Evolutionary conservation across 2,113 vertebrate genomes (phyloP), one percentile per base, ranked within the genome.

Genomic region (Galeopterus variegatus): DNA sequence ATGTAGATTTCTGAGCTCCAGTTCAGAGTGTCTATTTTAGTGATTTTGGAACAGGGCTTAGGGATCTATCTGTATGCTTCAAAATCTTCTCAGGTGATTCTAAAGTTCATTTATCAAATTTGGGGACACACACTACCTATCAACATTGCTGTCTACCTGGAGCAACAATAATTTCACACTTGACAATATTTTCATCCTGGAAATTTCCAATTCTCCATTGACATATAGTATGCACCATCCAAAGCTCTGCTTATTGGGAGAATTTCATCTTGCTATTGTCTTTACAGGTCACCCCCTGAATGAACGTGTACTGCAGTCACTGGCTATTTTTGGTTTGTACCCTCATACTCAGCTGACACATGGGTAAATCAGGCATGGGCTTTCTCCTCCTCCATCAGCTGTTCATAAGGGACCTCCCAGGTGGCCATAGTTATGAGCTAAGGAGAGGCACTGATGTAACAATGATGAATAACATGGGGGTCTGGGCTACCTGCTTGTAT

Each of bases 301-400:
- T 9, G 56, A 73, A 54, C 8, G 15, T 48, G 0, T 2, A 2
- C 19, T 18, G 0, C 0, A 50, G 41, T 31, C 36, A 2, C 2
- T 60, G 52, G 31, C 52, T 58, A 4, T 41, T 54, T 87, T 24
- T 41, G 54, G 8, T 36, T 67, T 72, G 6, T n/a, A 23, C 54
- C 48, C 11, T 23, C 13, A n/a, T 24, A 21, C 50, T 77, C 65
- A 93, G 72, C 24, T 65, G 50, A 58, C 26, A 33, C 21, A 3
- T 24, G 76, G 54, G 15, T 54, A 70, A 50, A n/a, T 33, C 52
- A 52, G 12, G 10, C 33, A 15, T 26, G 52, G 24, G 4, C 7
- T 31, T 80, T 69, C 26, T 24, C 69, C 64, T 85, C 24, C 17
- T 13, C 12, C 8, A 3, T 45, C 41, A 23, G 33, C 41, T 85